Evolutionary conservation across 2,888 invertebrate species (phyloP).

Genomic region (Coleophora flavipennella): DNA sequence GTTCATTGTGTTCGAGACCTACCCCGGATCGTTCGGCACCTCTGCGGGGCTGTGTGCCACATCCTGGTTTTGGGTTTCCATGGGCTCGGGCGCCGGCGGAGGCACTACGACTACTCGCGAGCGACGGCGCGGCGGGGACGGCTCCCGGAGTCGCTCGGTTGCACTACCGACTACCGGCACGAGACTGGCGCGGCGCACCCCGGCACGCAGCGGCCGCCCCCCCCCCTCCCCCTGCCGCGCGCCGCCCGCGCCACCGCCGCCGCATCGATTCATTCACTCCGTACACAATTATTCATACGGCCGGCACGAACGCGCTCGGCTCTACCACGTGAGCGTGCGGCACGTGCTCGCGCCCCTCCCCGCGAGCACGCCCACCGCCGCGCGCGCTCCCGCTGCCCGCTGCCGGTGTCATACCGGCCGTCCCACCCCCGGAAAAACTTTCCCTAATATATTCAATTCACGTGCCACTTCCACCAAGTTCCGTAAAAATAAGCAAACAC

Average conservation of each 20-base stretch:
- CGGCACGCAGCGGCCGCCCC: slow-evolving; percentile 49
- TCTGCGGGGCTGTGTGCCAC: slow-evolving; percentile 88
- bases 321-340: slow-evolving; percentile 63
- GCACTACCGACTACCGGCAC: slow-evolving; percentile 82
- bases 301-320: slow-evolving; percentile 50
- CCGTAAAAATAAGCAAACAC: too few relatives aligned
- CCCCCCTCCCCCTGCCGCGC: slow-evolving; percentile 33
- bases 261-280: slow-evolving; percentile 72
- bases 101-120: slow-evolving; percentile 75
- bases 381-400: slow-evolving; percentile 19
- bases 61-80: slow-evolving; percentile 87
- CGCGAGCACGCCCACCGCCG: slow-evolving; percentile 26
- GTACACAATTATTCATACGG: slow-evolving; percentile 70
- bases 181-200: slow-evolving; percentile 74
- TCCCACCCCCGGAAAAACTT: slow-evolving; percentile 2
- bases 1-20: slow-evolving; percentile 41
- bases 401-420: neutral
- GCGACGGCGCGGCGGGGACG: slow-evolving; percentile 73
- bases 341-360: slow-evolving; percentile 55
- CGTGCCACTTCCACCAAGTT: too few relatives aligned
- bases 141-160: slow-evolving; percentile 76
- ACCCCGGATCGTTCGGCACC: slow-evolving; percentile 97
- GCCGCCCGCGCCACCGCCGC: slow-evolving; percentile 43
- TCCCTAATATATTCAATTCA: neutral
- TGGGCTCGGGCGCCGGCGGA: slow-evolving; percentile 60